phyloP scores from a whole-genome alignment of 30 jellyfish, hydroid and myxozoan genomes.

The Aurelia coerulea region DNA sequence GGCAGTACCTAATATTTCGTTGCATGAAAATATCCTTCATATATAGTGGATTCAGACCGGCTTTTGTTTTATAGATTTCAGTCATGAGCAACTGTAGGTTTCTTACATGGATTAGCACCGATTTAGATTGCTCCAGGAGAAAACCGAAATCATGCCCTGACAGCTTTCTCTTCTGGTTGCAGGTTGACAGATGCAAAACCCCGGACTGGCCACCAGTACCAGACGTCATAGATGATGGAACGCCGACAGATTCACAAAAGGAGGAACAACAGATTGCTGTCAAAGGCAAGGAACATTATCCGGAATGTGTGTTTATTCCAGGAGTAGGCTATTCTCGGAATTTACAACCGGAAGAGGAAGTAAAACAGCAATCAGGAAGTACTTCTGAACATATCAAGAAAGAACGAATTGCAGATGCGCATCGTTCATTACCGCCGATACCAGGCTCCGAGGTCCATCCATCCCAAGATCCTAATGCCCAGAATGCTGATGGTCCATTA shows the following conservation, averaged over 20 bases:
- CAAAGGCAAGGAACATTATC: neutral
- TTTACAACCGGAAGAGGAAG: neutral
- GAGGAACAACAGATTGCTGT: neutral
- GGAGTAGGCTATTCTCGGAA: neutral
- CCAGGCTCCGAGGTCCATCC: constrained; percentile 27
- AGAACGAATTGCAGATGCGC: constrained; percentile 9
- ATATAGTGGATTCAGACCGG: too few species aligned
- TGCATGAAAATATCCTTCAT: too few species aligned
- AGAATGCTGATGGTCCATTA: constrained; percentile 19
- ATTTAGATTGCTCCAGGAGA: too few species aligned
- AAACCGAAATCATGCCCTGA: too few species aligned
- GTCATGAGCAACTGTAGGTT: too few species aligned
- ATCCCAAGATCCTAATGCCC: neutral
- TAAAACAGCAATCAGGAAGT: neutral
- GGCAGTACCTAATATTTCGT: too few species aligned
- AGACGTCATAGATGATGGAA: neutral
- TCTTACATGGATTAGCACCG: too few species aligned
- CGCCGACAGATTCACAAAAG: neutral
- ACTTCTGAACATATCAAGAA: neutral
- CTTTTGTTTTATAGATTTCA: too few species aligned
- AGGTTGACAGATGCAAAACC: constrained; percentile 25
- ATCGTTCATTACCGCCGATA: constrained; percentile 67
- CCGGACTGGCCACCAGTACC: constrained; percentile 74
- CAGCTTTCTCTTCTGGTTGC: too few species aligned
- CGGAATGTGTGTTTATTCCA: too few species aligned